Conservation (phyloP, 2,113 vertebrate species). For the Butorides virescens region DNA sequence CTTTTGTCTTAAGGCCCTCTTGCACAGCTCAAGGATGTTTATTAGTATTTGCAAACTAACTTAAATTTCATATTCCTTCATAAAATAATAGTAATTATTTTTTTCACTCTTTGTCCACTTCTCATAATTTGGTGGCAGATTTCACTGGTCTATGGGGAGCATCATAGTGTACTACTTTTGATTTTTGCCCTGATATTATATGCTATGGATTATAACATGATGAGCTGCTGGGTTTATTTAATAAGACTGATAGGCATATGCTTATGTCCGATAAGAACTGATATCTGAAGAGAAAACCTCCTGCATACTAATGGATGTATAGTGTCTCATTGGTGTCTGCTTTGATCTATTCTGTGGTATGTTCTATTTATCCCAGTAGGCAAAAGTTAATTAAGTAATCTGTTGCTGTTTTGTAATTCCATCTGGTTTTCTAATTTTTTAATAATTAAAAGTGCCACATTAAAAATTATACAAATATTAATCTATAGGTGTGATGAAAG, state of each 20-base stretch:
- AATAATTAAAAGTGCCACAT: conserved; percentile 51
- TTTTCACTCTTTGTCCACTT: not conserved
- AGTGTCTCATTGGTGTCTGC: conserved; percentile 39
- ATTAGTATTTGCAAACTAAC: conserved; percentile 3
- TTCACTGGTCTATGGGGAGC: not conserved
- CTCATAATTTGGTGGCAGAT: not conserved
- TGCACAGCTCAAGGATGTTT: not conserved
- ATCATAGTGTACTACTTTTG: not conserved
- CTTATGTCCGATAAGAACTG: conserved; percentile 14
- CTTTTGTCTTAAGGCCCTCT: not conserved
- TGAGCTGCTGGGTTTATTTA: conserved; percentile 3
- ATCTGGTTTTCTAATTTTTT: conserved; percentile 65
- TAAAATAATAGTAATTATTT: not conserved
- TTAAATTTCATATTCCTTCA: not conserved
- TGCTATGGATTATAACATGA: not conserved
- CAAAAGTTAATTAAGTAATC: conserved; percentile 57
- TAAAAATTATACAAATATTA: conserved; percentile 52
- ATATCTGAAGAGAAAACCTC: conserved; percentile 26
- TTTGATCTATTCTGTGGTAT: conserved; percentile 55
- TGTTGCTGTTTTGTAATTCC: conserved; percentile 52
- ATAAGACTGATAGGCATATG: not conserved
- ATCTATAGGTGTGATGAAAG: conserved; percentile 28
- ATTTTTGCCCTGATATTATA: not conserved
- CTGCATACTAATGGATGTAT: conserved; percentile 17
- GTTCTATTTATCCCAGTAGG: conserved; percentile 52